Percentiles rank a stretch among this genome's conserved stretches.
Evolutionary conservation across 2,888 invertebrate species (phyloP).

Genomic region (Lasius fuliginosus): DNA sequence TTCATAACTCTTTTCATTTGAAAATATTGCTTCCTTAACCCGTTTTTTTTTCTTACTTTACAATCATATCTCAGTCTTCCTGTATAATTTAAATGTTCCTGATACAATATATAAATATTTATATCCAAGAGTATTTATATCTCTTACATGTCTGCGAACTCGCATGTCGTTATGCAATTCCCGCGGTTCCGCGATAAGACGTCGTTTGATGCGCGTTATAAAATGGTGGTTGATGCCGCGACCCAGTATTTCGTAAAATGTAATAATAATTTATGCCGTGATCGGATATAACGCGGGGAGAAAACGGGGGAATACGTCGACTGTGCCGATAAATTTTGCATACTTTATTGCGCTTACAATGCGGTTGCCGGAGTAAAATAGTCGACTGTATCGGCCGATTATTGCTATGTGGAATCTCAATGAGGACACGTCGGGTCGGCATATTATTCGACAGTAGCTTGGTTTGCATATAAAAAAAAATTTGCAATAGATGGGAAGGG

Average conservation of each 20-base stretch:
- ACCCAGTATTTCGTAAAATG: constrained; percentile 54
- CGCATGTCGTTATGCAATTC: constrained; percentile 52
- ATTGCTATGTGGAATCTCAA: constrained; percentile 72
- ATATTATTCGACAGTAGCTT: constrained; percentile 65
- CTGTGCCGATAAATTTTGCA: constrained; percentile 78
- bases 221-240: constrained; percentile 33
- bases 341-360: constrained; percentile 80
- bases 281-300: constrained; percentile 41
- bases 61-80: neutral
- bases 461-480: constrained; percentile 67
- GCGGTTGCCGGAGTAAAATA: constrained; percentile 69
- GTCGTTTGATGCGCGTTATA: constrained; percentile 35
- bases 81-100: constrained; percentile 8
- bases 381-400: constrained; percentile 67
- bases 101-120: constrained; percentile 34
- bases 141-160: constrained; percentile 29
- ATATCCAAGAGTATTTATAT: neutral
- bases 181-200: constrained; percentile 44
- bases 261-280: constrained; percentile 65
- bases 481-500: constrained; percentile 8
- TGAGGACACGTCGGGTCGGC: constrained; percentile 56
- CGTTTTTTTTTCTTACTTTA: neutral
- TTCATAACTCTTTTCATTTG: neutral
- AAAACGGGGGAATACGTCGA: constrained; percentile 26
- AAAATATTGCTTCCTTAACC: neutral